A percentile compares a stretch with the other conserved stretches of the same genome.
Evolutionary conservation across 1,140 invertebrate species (phyloP).

Genomic region (Hypothenemus hampei): DNA sequence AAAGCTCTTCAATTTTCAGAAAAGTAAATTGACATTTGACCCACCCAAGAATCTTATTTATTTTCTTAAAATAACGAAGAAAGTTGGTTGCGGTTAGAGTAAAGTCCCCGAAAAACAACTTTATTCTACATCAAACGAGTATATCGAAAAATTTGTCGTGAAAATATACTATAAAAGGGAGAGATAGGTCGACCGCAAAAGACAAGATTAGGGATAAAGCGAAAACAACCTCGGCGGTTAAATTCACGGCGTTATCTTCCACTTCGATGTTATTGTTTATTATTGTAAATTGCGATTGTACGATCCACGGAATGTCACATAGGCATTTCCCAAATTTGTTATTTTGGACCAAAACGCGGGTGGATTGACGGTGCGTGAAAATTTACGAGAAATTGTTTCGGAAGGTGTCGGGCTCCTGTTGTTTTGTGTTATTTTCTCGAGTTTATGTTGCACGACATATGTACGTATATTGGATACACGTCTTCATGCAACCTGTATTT

Average conservation of each 20-base stretch:
- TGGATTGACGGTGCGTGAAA: constrained; percentile 17
- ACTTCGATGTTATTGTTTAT: constrained; percentile 17
- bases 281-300: constrained; percentile 19
- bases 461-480: no score
- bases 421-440: constrained; percentile 14
- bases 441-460: constrained; percentile 3
- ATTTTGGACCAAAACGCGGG: constrained; percentile 7
- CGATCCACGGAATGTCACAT: constrained; percentile 6
- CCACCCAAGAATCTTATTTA: no score
- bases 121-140: no score
- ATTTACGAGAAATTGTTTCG: constrained; percentile 19
- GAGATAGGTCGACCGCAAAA: constrained; percentile 8
- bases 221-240: constrained; percentile 16
- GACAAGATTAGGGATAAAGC: background rate
- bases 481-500: background rate
- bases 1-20: no score
- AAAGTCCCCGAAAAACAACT: no score
- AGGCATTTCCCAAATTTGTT: constrained; percentile 8
- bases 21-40: no score
- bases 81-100: no score
- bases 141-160: no score
- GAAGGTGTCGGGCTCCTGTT: constrained; percentile 13
- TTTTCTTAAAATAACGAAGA: no score
- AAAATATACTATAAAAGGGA: no score
- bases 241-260: constrained; percentile 11